Conservation (phyloP, 2,113 vertebrate genomes). For the Balaeniceps rex region DNA sequence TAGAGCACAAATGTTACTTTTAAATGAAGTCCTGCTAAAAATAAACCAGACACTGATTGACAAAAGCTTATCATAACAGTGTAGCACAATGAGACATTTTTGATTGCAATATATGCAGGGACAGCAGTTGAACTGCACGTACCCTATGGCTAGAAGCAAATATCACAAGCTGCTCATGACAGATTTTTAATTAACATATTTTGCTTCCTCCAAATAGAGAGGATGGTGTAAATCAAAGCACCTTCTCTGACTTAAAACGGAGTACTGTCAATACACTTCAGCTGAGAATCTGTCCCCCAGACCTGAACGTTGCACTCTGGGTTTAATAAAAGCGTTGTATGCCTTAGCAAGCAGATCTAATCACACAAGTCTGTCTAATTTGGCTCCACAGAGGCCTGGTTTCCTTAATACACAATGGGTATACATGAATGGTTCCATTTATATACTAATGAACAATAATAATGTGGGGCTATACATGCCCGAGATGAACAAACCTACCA, state of each 20-base stretch:
- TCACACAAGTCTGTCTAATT: neutral
- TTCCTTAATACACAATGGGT: neutral
- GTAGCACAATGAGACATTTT: neutral
- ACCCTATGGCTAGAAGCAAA: constrained; percentile 15
- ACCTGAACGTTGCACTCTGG: neutral
- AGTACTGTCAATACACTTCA: neutral
- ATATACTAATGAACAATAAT: neutral
- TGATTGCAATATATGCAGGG: neutral
- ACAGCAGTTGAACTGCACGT: neutral
- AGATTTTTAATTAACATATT: constrained; percentile 56
- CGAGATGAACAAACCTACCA: neutral
- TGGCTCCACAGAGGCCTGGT: neutral
- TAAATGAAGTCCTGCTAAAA: neutral
- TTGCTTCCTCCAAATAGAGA: neutral
- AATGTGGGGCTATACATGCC: neutral
- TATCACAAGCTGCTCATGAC: constrained; percentile 39
- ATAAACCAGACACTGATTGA: neutral
- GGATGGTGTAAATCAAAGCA: constrained; percentile 14
- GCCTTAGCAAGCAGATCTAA: neutral
- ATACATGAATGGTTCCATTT: neutral
- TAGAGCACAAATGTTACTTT: neutral
- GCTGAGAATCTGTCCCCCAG: neutral
- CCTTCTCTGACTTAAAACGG: neutral
- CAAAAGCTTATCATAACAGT: neutral
- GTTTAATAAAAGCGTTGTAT: neutral